A percentile compares a stretch with the other conserved stretches of the same genome.
These are phyloP conservation scores for Diadophis punctatus DNA, from an alignment of 2,113 vertebrate species.

Conservation along the genomic window DNA sequence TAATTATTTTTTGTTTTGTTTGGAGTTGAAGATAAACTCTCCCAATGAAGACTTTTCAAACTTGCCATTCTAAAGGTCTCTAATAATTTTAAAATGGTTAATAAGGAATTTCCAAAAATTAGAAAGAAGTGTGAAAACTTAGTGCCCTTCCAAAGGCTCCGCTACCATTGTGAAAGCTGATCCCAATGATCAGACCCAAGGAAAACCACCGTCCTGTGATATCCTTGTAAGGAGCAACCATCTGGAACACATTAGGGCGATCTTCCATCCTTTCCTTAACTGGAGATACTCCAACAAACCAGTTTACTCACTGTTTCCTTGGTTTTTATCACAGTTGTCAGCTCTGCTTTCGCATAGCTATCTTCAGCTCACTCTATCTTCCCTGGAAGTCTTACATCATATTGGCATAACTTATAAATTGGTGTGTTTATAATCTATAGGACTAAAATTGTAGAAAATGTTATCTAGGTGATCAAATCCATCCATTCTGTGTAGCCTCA, in stretches of 20 bases:
- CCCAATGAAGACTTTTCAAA: background rate
- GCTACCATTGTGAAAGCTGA: background rate
- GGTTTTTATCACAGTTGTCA: background rate
- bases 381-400: background rate
- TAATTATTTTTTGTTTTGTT: background rate
- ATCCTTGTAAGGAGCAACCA: background rate
- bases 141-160: background rate
- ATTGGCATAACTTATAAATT: background rate
- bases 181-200: background rate
- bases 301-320: background rate
- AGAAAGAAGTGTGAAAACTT: background rate
- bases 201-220: background rate
- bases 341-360: background rate
- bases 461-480: background rate
- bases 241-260: background rate
- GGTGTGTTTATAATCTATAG: background rate
- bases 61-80: background rate
- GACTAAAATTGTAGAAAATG: background rate
- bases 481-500: background rate
- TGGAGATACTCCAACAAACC: background rate
- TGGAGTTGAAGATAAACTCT: background rate
- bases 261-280: background rate
- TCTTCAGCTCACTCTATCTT: background rate
- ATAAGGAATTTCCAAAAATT: background rate
- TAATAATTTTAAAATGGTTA: background rate